Base-by-base conservation (phyloP, 2,113 vertebrate genomes). In the Rutilus rutilus region DNA sequence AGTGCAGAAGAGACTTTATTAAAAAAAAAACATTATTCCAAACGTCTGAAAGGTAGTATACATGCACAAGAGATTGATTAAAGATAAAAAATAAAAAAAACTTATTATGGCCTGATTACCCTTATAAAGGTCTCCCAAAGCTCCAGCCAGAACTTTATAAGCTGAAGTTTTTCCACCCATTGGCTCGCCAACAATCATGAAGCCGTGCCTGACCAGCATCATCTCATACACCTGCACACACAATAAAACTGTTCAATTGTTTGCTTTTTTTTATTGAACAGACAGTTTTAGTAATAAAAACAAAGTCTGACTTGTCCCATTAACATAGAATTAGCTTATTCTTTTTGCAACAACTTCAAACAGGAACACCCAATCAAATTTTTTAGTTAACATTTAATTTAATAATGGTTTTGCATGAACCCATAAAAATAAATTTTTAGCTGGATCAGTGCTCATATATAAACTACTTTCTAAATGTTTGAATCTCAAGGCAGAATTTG, bases 121-220 rank as follows among this genome's bases (percentile, higher is more conserved):
- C 92, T 92, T 77, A 6, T 88, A 88, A 86, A 99, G 86, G 87
- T 97, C 95, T 23, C 92, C 91, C 64, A 98, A 95, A 59, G 96
- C 96, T 89, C 91, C 95, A 76, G 97, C 94, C 57, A 99, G 91
- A 82, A 96, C 96, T 92, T 97, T 95, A 88, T 97, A 99, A 0
- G 96, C 96, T 45, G 91, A 96, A 0, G 95, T 98, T 88, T 99
- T 99, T 82, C 97, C 97, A 3, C 96, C 96, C 87, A 98, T 89
- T 3, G 97, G 92, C 8, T 96, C 96, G 84, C 97, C 97, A 3
- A 99, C 96, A 78, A 98, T 97, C 97, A 98, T 99, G 84, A 96
- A 99, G 12, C 97, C 97, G 0, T 98, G 97, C 19, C 97, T 95
- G 5, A 99, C 97, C 91, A 97, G 88, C 97, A 99, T 97, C 97